Conservation (phyloP, 2,797 vertebrate species). For the Lagodon rhomboides region DNA sequence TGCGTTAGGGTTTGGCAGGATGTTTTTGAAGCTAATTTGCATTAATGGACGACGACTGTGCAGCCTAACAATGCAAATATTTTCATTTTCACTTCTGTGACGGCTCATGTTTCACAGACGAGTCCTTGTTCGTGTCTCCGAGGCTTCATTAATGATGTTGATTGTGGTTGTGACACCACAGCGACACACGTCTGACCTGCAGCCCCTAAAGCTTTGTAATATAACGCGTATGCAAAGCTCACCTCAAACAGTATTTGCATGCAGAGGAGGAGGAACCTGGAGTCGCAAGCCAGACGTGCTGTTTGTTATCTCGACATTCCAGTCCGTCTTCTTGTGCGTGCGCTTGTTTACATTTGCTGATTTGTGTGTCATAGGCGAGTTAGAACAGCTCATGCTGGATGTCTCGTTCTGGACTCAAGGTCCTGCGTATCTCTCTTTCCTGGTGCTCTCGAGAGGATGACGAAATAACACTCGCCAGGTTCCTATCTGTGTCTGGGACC, state of each 20-base stretch:
- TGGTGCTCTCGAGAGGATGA: not conserved
- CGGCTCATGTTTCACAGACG: not conserved
- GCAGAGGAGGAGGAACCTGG: constrained; percentile 6
- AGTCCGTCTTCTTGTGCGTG: constrained; percentile 19
- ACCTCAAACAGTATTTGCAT: constrained; percentile 38
- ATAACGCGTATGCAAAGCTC: constrained; percentile 46
- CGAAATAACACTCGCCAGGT: not conserved
- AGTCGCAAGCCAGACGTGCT: constrained; percentile 37
- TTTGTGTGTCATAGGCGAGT: constrained; percentile 49
- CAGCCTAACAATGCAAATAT: not conserved
- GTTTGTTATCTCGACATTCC: constrained; percentile 60
- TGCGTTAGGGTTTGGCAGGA: not conserved
- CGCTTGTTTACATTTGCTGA: constrained; percentile 36
- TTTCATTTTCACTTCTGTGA: not conserved
- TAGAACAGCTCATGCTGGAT: constrained; percentile 45
- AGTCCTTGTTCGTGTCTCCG: not conserved
- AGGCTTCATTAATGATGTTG: not conserved
- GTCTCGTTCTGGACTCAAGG: constrained; percentile 48
- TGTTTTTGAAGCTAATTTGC: not conserved
- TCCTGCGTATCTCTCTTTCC: constrained; percentile 2
- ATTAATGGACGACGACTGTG: not conserved
- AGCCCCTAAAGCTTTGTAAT: not conserved
- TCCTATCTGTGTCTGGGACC: constrained; percentile 35
- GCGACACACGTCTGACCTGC: not conserved
- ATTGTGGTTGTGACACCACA: not conserved